Conservation (phyloP, 2,888 invertebrate species). For the Cantharis rufa region DNA sequence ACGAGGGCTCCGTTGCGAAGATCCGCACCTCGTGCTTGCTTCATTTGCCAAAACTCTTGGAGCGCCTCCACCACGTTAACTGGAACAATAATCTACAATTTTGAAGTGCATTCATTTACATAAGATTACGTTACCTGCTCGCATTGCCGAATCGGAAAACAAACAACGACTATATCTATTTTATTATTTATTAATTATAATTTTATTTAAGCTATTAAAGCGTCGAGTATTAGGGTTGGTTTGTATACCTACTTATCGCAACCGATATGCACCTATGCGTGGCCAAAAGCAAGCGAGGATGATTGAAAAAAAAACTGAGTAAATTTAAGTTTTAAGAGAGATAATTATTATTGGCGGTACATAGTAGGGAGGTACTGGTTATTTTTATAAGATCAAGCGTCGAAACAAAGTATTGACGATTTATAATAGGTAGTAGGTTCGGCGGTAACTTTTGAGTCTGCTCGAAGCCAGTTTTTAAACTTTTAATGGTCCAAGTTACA, state of each 20-base stretch:
- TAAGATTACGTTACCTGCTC: conserved; percentile 34
- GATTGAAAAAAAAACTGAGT: not conserved
- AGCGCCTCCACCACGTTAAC: conserved; percentile 95
- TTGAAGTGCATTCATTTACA: conserved; percentile 20
- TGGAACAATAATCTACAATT: conserved; percentile 52
- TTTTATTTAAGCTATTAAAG: not conserved
- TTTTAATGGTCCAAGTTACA: conserved; percentile 53
- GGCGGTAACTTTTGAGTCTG: conserved; percentile 47
- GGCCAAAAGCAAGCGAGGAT: not conserved
- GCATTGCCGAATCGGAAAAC: conserved; percentile 27
- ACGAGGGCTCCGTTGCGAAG: conserved; percentile 87
- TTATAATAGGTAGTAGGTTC: conserved; percentile 37
- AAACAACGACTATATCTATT: conserved; percentile 22
- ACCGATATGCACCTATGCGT: not conserved
- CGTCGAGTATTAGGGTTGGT: no score
- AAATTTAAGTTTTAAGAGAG: not conserved
- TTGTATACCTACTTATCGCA: not conserved
- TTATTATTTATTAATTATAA: not conserved
- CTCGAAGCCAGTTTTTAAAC: conserved; percentile 54
- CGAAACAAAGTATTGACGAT: conserved; percentile 44
- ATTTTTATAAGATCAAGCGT: conserved; percentile 38
- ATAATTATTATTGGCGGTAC: not conserved
- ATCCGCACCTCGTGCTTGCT: conserved; percentile 84
- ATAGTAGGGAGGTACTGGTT: not conserved
- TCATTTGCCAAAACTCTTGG: conserved; percentile 98